These are phyloP conservation scores for Otolemur garnettii DNA, from an alignment of 2,113 vertebrate species.

Conservation along the genomic window DNA sequence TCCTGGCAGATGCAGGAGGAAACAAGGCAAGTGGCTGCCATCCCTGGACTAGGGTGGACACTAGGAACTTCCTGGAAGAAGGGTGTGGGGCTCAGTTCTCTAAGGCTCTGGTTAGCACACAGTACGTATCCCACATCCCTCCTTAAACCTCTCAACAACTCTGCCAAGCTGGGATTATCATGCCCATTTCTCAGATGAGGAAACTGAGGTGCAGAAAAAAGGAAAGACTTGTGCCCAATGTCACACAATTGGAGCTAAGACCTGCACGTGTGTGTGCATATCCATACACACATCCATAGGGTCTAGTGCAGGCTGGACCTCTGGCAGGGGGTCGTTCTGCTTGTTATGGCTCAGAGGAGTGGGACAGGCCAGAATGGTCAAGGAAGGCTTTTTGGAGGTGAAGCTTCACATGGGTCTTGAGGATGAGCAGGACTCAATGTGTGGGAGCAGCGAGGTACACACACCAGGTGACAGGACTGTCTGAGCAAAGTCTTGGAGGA, in stretches of 20 bases:
- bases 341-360: not conserved
- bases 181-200: not conserved
- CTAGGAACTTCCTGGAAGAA: not conserved
- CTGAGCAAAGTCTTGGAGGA: not conserved
- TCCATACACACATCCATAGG: no score
- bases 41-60: not conserved
- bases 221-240: not conserved
- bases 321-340: not conserved
- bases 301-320: not conserved
- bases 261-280: not conserved
- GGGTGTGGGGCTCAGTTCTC: not conserved
- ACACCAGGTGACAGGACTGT: not conserved
- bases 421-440: not conserved
- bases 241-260: not conserved
- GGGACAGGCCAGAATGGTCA: not conserved
- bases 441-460: no score
- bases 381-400: conserved; percentile 4
- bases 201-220: not conserved
- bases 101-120: not conserved
- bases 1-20: conserved; percentile 69
- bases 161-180: no score
- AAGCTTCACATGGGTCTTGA: not conserved
- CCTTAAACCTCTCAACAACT: not conserved
- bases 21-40: conserved; percentile 69
- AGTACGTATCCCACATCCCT: not conserved